These are phyloP conservation scores for Helogale parvula DNA, from an alignment of 2,113 vertebrate species.

Conservation along the genomic window DNA sequence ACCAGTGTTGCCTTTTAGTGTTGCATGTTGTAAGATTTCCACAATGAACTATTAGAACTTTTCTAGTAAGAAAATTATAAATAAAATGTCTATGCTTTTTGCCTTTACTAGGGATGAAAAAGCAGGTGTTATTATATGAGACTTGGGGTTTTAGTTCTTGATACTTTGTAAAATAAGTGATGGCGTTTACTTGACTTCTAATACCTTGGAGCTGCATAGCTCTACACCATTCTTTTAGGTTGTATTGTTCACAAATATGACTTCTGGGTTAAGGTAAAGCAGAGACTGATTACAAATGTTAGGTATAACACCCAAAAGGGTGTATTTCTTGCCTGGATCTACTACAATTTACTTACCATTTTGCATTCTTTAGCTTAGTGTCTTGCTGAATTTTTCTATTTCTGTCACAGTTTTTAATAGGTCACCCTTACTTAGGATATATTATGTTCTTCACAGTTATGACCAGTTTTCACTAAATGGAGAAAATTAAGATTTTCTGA, in stretches of 20 bases:
- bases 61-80: background rate
- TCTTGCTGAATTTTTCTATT: background rate
- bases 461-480: background rate
- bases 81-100: background rate
- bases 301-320: background rate
- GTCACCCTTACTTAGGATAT: background rate
- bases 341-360: background rate
- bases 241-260: background rate
- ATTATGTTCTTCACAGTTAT: constrained; percentile 50
- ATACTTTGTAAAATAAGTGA: constrained; percentile 10
- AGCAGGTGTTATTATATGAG: constrained; percentile 27
- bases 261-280: background rate
- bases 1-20: constrained; percentile 4
- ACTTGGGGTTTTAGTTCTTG: constrained; percentile 9
- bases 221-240: background rate
- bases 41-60: background rate
- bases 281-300: background rate
- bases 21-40: constrained; percentile 16
- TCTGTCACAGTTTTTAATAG: background rate
- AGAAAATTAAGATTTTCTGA: constrained; percentile 41
- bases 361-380: background rate
- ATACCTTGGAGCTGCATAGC: background rate
- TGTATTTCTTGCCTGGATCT: background rate
- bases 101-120: constrained; percentile 21
- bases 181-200: background rate